Evolutionary conservation across 2,113 vertebrate species (phyloP).

Genomic region (Aphyosemion australe): DNA sequence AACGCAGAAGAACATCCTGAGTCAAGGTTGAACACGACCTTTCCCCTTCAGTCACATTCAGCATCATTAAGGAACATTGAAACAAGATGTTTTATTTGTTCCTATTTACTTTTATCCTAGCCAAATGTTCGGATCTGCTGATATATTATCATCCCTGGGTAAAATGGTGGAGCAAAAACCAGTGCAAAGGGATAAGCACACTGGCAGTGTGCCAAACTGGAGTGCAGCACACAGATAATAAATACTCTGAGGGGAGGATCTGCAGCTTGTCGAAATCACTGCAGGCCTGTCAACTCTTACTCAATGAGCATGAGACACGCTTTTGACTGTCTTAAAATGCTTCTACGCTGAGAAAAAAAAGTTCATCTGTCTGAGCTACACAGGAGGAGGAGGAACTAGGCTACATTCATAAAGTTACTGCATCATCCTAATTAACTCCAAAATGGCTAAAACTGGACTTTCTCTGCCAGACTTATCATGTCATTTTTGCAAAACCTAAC

Average conservation of each 20-base stretch:
- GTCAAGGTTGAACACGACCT: constrained; percentile 54
- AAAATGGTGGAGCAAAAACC: neutral
- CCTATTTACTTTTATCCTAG: neutral
- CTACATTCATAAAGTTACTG: too few relatives aligned
- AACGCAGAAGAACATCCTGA: constrained; percentile 24
- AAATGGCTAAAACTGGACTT: too few relatives aligned
- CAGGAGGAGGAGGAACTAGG: too few relatives aligned
- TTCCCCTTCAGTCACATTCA: neutral
- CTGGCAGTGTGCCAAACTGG: constrained; percentile 34
- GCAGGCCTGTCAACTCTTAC: neutral
- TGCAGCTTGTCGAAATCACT: constrained; percentile 16
- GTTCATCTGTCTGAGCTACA: too few relatives aligned
- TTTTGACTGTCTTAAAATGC: too few relatives aligned
- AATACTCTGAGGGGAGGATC: constrained; percentile 23
- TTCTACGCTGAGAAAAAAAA: too few relatives aligned
- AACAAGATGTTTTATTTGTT: neutral
- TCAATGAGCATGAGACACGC: too few relatives aligned
- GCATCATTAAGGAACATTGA: neutral
- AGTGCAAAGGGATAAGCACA: constrained; percentile 8
- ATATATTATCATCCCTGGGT: constrained; percentile 4
- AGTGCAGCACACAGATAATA: constrained; percentile 17
- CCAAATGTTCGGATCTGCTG: constrained; percentile 4
- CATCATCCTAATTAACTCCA: too few relatives aligned
- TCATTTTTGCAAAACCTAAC: too few relatives aligned
- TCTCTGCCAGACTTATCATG: too few relatives aligned